Conservation (phyloP, 2,113 vertebrate genomes). For the Lanius collurio region DNA sequence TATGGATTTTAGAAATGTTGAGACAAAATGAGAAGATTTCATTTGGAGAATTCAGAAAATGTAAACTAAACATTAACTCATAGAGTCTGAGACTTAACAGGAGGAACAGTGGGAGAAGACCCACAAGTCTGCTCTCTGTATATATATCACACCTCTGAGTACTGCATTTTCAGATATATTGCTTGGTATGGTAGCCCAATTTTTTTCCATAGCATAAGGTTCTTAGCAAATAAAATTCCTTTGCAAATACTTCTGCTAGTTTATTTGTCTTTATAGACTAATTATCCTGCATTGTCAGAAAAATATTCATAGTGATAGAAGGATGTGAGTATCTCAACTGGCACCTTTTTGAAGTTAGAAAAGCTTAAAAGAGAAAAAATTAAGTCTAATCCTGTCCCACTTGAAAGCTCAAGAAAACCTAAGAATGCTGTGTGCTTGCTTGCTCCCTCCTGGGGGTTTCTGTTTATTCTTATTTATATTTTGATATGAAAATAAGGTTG, state of each 20-base stretch:
- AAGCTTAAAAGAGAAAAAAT: neutral
- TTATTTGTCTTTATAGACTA: neutral
- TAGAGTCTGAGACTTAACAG: neutral
- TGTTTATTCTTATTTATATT: neutral
- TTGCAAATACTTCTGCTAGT: neutral
- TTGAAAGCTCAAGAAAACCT: neutral
- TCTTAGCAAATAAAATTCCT: neutral
- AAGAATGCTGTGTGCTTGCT: neutral
- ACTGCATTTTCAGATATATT: neutral
- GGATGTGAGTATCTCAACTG: neutral
- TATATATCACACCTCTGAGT: neutral
- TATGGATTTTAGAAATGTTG: neutral
- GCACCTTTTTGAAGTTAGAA: neutral
- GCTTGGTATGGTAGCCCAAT: fast-evolving
- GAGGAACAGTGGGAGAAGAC: neutral
- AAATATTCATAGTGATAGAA: neutral
- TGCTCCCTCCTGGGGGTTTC: neutral
- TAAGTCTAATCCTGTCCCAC: neutral
- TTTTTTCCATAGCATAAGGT: neutral
- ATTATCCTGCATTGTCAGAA: neutral
- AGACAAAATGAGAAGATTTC: neutral
- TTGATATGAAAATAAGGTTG: neutral
- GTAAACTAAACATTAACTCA: neutral
- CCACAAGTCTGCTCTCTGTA: neutral
- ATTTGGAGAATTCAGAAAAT: neutral